Conservation (phyloP, 1,140 invertebrate species). For the Procambarus clarkii region DNA sequence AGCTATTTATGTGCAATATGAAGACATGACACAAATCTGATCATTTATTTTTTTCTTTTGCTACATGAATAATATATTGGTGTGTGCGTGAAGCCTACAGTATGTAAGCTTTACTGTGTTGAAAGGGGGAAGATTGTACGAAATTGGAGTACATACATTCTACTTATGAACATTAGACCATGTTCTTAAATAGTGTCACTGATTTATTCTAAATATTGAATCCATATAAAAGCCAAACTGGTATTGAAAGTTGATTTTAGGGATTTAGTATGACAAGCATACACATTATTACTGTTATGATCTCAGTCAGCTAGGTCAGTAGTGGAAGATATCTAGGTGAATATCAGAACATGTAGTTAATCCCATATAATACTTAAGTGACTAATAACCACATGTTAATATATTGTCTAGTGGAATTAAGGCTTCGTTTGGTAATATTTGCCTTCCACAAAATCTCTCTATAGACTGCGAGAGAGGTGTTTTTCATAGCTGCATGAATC, state of each 20-base stretch:
- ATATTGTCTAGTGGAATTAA: not conserved
- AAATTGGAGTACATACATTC: not conserved
- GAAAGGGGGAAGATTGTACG: not conserved
- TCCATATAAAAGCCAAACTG: not conserved
- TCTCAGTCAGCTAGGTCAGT: not conserved
- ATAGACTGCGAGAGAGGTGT: not conserved
- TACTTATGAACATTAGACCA: no score
- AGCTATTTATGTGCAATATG: conserved; percentile 28
- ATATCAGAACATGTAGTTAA: not conserved
- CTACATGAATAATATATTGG: not conserved
- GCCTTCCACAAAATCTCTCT: not conserved
- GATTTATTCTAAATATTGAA: not conserved
- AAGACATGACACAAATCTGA: conserved; percentile 15
- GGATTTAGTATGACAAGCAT: not conserved
- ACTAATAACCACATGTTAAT: not conserved
- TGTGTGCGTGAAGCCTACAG: not conserved
- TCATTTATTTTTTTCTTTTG: not conserved
- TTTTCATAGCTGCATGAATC: not conserved
- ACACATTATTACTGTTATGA: not conserved
- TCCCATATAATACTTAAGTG: not conserved
- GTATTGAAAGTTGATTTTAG: not conserved
- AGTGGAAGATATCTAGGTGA: not conserved
- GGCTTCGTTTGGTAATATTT: not conserved
- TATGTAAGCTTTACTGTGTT: no score
- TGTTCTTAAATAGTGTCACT: not conserved